Conservation (phyloP, 2,113 vertebrate species). For the Mandrillus leucophaeus region DNA sequence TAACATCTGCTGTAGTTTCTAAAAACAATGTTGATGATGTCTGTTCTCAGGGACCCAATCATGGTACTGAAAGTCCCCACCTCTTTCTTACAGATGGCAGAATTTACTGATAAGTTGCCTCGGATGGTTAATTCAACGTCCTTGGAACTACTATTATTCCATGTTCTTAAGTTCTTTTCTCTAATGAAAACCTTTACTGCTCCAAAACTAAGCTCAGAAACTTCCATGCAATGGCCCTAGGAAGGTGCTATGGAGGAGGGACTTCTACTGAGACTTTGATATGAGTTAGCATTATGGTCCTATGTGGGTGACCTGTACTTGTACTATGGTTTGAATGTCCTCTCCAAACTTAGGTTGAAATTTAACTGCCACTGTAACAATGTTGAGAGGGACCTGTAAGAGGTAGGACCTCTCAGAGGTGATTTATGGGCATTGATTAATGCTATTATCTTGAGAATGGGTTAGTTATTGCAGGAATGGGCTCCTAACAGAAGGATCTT, state of each 20-base stretch:
- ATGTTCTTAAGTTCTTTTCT: neutral
- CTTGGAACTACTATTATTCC: neutral
- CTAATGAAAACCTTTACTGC: neutral
- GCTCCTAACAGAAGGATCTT: neutral
- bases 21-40: neutral
- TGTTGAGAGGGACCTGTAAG: neutral
- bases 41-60: neutral
- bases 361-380: neutral
- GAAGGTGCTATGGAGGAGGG: neutral
- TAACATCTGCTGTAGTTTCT: neutral
- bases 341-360: neutral
- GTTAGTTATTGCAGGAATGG: neutral
- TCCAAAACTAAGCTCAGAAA: neutral
- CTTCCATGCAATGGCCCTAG: neutral
- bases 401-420: neutral
- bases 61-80: neutral
- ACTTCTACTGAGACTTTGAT: neutral
- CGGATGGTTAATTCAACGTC: neutral
- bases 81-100: neutral
- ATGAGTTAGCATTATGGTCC: fast-evolving
- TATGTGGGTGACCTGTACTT: neutral
- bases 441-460: neutral
- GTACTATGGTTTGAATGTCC: neutral
- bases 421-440: neutral
- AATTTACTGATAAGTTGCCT: neutral